Evolutionary conservation across 2,113 vertebrate species (phyloP).

Genomic region (Protobothrops mucrosquamatus): DNA sequence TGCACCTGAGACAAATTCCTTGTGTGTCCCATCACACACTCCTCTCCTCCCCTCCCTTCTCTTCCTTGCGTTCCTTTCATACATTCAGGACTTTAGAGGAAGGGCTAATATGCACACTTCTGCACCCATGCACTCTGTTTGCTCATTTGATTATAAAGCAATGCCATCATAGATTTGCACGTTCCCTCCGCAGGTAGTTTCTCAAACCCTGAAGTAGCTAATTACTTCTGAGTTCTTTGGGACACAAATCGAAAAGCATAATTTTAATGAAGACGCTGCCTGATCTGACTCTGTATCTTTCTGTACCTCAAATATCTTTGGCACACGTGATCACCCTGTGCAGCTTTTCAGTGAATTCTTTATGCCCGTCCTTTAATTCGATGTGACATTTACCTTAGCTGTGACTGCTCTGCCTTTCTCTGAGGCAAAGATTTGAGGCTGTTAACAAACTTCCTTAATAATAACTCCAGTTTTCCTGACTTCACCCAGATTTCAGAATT

Average conservation of each 20-base stretch:
- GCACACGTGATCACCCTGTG: not conserved
- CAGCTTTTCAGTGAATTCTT: not conserved
- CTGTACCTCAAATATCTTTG: not conserved
- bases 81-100: not conserved
- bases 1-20: not conserved
- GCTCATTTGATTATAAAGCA: not conserved
- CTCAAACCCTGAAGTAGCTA: not conserved
- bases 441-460: slow-evolving; percentile 52
- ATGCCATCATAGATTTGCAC: not conserved
- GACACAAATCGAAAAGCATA: not conserved
- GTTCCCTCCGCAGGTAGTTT: not conserved
- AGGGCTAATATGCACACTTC: not conserved
- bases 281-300: not conserved
- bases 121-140: not conserved
- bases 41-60: too few species aligned
- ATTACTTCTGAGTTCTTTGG: not conserved
- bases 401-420: not conserved
- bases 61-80: not conserved
- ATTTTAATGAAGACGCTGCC: not conserved
- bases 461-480: slow-evolving; percentile 35
- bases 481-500: slow-evolving; percentile 46
- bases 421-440: slow-evolving; percentile 31
- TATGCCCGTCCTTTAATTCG: not conserved
- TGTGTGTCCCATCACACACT: not conserved
- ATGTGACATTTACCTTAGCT: not conserved